Conservation (phyloP, 2,797 vertebrate species). For the Poecilia gillii region DNA sequence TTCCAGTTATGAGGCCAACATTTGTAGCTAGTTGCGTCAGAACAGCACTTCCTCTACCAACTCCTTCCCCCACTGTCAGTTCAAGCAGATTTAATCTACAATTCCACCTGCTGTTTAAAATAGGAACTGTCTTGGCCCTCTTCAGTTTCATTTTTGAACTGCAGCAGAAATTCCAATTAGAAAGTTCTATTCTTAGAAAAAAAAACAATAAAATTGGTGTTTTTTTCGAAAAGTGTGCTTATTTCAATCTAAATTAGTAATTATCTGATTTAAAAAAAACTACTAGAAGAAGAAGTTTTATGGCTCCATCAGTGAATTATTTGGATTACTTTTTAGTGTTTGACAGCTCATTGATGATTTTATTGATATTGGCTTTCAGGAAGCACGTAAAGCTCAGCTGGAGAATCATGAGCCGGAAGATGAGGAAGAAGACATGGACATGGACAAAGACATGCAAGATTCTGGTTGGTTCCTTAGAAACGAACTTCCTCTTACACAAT, state of each 20-base stretch:
- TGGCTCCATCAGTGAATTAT: background rate
- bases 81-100: background rate
- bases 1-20: background rate
- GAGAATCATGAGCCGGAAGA: conserved; percentile 98
- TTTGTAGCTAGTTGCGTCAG: background rate
- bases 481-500: background rate
- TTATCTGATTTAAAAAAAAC: background rate
- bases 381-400: conserved; percentile 93
- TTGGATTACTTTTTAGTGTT: background rate
- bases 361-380: conserved; percentile 70
- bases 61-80: background rate
- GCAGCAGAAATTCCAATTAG: background rate
- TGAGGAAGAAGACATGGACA: conserved; percentile 92
- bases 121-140: background rate
- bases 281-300: background rate
- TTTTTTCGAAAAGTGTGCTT: background rate
- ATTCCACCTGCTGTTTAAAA: background rate
- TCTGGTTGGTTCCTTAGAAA: conserved; percentile 80
- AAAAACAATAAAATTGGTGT: background rate
- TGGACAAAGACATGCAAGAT: conserved; percentile 86
- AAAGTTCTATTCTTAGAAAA: background rate
- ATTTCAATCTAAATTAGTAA: background rate
- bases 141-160: background rate
- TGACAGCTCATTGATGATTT: conserved; percentile 10
- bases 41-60: background rate